Evolutionary conservation across 2,113 vertebrate species (phyloP).

Genomic region (Poeciliopsis turrubarensis): DNA sequence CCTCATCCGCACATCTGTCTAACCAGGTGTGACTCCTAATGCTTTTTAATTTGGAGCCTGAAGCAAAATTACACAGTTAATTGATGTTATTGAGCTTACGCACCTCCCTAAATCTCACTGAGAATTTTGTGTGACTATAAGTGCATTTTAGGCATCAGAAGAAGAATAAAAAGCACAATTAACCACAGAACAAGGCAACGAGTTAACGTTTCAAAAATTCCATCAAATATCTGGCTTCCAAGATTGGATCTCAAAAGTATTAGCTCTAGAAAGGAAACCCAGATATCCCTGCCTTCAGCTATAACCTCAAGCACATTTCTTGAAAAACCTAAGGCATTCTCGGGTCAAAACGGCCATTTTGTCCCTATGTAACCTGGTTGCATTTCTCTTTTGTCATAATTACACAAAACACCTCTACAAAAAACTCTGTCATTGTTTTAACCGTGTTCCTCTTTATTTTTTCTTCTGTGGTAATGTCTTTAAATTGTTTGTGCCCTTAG

Average conservation of each 20-base stretch:
- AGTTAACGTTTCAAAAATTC: no score
- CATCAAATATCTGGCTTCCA: no score
- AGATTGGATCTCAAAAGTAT: not conserved
- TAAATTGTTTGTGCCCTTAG: no score
- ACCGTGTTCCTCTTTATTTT: no score
- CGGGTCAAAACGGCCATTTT: not conserved
- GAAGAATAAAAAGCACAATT: not conserved
- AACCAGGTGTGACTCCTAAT: constrained; percentile 4
- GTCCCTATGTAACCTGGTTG: no score
- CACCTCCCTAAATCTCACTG: not conserved
- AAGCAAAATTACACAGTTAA: constrained; percentile 45
- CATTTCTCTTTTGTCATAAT: no score
- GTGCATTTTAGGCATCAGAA: not conserved
- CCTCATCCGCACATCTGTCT: not conserved
- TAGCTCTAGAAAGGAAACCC: no score
- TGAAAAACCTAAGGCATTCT: not conserved
- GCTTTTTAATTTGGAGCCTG: constrained; percentile 22
- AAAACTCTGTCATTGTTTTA: no score
- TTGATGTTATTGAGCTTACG: constrained; percentile 48
- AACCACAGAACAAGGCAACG: not conserved
- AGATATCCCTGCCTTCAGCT: not conserved
- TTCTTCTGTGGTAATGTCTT: no score
- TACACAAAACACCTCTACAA: no score
- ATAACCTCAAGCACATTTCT: not conserved
- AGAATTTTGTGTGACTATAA: constrained; percentile 15